A percentile compares a stretch with the other conserved stretches of the same genome.
Evolutionary conservation across 2,797 vertebrate genomes (phyloP).

Genomic region (Danio kyathit): DNA sequence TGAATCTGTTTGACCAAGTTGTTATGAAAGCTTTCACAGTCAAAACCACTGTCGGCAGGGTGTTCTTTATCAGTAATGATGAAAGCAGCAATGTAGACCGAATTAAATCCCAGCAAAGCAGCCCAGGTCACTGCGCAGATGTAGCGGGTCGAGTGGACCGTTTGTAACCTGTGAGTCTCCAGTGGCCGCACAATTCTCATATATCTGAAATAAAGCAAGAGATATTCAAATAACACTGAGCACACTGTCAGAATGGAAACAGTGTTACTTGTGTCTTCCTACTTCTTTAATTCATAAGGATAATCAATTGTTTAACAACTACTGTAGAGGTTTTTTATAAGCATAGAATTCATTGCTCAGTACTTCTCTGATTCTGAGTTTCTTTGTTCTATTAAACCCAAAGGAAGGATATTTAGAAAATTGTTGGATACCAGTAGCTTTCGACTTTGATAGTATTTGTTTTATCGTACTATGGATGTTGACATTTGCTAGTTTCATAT

Average conservation of each 20-base stretch:
- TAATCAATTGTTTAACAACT: too few relatives aligned
- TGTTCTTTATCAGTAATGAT: accelerated
- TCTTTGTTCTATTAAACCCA: too few relatives aligned
- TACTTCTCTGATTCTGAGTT: too few relatives aligned
- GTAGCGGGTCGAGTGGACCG: conserved; percentile 46
- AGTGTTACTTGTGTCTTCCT: not conserved
- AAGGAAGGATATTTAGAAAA: too few relatives aligned
- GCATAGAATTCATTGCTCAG: too few relatives aligned
- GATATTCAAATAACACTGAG: not conserved
- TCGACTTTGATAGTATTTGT: too few relatives aligned
- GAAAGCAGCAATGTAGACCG: conserved; percentile 60
- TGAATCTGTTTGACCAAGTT: conserved; percentile 49
- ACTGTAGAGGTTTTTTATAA: too few relatives aligned
- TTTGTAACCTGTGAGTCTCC: conserved; percentile 64
- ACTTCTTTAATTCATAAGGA: too few relatives aligned
- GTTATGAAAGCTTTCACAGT: conserved; percentile 62
- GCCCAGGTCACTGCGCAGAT: conserved; percentile 70
- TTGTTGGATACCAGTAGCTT: too few relatives aligned
- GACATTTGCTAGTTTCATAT: too few relatives aligned
- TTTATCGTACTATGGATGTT: too few relatives aligned
- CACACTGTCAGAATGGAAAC: not conserved
- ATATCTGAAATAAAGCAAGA: conserved; percentile 66
- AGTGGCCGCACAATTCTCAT: conserved; percentile 73
- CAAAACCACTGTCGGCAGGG: accelerated
- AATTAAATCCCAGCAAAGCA: conserved; percentile 45